Evolutionary conservation across 2,888 invertebrate genomes (phyloP).

Genomic region (Horisme vitalbata): DNA sequence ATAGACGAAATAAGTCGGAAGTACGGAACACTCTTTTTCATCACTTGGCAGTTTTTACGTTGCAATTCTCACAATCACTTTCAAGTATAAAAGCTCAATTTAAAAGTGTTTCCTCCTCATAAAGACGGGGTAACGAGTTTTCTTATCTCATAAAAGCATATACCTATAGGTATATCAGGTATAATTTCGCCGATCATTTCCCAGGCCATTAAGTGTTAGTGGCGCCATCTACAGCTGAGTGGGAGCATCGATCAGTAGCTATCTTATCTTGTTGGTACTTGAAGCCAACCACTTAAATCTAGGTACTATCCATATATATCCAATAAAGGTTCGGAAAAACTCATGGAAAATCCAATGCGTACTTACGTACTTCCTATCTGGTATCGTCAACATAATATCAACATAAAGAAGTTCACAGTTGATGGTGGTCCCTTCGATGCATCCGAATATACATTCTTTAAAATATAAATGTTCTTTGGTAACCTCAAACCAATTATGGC

Average conservation of each 20-base stretch:
- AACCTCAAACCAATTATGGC: too few relatives aligned
- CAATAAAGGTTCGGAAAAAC: slow-evolving; percentile 2
- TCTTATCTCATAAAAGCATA: slow-evolving; percentile 22
- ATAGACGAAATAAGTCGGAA: too few relatives aligned
- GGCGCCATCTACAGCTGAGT: slow-evolving; percentile 34
- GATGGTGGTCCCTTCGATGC: too few relatives aligned
- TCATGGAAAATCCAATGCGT: too few relatives aligned
- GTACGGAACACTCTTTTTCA: too few relatives aligned
- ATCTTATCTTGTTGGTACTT: slow-evolving; percentile 42
- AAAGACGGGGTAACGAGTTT: slow-evolving; percentile 11
- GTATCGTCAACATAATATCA: too few relatives aligned
- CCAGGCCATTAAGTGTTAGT: slow-evolving; percentile 27
- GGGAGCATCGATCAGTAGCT: slow-evolving; percentile 51
- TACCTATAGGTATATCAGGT: slow-evolving; percentile 15
- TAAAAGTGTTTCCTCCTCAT: slow-evolving; percentile 2
- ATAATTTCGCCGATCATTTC: slow-evolving; percentile 29
- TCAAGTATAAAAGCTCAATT: slow-evolving; percentile 3
- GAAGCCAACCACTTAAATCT: slow-evolving; percentile 21
- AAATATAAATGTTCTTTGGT: too few relatives aligned
- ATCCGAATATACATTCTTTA: too few relatives aligned
- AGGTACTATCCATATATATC: slow-evolving; percentile 18
- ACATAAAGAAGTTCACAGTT: too few relatives aligned
- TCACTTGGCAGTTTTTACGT: too few relatives aligned
- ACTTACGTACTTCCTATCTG: too few relatives aligned
- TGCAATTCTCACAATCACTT: not conserved